A percentile compares a stretch with the other conserved stretches of the same genome.
Conservation (phyloP, 2,888 invertebrate genomes). For the Ctena decussata region DNA sequence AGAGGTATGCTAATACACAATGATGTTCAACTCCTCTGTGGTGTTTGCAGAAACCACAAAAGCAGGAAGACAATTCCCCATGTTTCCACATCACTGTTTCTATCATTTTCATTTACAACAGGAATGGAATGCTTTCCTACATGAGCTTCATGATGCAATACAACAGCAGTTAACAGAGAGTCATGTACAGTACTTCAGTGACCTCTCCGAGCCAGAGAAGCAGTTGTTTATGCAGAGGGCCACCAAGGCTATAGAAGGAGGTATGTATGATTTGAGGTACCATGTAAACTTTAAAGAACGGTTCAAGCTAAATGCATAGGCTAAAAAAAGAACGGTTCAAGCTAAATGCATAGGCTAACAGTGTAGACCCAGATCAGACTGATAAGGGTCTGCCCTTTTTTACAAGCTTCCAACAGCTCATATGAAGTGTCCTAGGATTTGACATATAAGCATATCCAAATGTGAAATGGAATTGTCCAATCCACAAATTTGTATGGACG, state of each 20-base stretch:
- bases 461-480: no score
- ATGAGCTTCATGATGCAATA: conserved; percentile 85
- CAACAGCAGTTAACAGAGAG: conserved; percentile 86
- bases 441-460: no score
- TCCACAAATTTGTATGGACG: no score
- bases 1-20: neutral
- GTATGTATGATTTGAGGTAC: no score
- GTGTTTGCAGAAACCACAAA: neutral
- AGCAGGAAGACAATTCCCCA: neutral
- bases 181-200: conserved; percentile 85
- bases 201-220: conserved; percentile 85
- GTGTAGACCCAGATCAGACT: no score
- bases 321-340: no score
- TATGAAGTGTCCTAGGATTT: no score
- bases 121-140: conserved; percentile 86
- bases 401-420: no score
- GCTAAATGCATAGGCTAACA: no score
- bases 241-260: conserved; percentile 83
- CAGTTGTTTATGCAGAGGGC: conserved; percentile 85
- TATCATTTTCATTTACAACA: conserved; percentile 37
- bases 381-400: no score
- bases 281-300: no score
- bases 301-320: no score
- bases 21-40: neutral
- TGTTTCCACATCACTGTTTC: neutral